Conservation (phyloP, 2,113 vertebrate species). For the Pogona vitticeps region DNA sequence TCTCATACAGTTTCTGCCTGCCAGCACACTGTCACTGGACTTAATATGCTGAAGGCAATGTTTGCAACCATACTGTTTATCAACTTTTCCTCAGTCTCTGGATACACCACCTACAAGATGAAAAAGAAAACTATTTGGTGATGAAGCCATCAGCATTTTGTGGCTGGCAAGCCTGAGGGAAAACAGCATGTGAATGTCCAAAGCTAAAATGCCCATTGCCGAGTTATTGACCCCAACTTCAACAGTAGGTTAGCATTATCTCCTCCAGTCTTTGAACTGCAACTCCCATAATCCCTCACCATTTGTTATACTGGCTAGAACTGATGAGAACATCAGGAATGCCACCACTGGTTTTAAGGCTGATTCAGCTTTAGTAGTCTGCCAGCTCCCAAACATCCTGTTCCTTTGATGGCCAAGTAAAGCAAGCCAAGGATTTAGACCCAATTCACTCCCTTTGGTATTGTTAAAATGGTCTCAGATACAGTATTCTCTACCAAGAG, state of each 20-base stretch:
- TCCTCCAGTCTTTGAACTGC: not conserved
- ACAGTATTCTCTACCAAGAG: not conserved
- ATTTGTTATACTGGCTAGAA: not conserved
- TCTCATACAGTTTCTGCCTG: not conserved
- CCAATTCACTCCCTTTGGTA: not conserved
- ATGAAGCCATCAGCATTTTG: not conserved
- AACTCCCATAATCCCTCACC: not conserved
- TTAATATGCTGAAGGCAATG: not conserved
- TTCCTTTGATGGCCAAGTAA: not conserved
- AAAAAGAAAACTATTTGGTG: slow-evolving; percentile 16
- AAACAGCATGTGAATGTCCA: slow-evolving; percentile 33
- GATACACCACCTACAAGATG: not conserved
- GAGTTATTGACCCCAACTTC: not conserved
- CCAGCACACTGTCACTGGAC: not conserved
- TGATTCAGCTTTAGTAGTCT: not conserved
- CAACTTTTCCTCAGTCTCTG: slow-evolving; percentile 16
- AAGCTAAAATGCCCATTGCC: not conserved
- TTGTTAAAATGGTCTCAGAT: not conserved
- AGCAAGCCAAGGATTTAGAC: not conserved
- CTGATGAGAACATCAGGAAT: not conserved
- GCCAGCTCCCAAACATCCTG: not conserved
- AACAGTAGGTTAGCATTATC: not conserved
- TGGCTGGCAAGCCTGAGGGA: slow-evolving; percentile 17
- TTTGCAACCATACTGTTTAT: not conserved
- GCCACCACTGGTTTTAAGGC: not conserved